Base-by-base conservation (phyloP, 92 coral and sea anemone genomes). In the Hydrozoanthus gracilis region DNA sequence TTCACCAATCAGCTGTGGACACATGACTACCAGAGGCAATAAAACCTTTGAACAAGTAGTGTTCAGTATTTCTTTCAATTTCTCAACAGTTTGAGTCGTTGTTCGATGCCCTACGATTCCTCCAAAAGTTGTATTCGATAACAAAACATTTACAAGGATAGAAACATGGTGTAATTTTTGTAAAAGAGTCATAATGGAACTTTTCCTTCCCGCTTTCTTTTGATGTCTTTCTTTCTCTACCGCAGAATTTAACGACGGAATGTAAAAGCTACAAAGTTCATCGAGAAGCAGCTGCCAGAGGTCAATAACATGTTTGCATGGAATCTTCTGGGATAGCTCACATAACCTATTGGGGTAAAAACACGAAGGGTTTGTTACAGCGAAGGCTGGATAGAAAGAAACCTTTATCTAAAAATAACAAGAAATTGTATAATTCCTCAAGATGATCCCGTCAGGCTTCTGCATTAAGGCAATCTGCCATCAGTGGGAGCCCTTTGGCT, bases 121-220 rank as follows among this genome's bases (percentile, higher is more conserved):
- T 51, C 93, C 98, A 66, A 94, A 84, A 7, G 94, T 79, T 58
- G 91, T 79, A 70, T 93, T 89, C 45, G 88, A 17, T 74, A 94
- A 49, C 86, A 94, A 91, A 4, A 79, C 71, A 61, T 85, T 73
- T 39, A 93, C 86, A 49, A 94, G 15, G 54, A 79, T 75, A n/a
- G 83, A 71, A 66, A 89, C 88, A 78, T 88, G 52, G 60, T 94
- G 93, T 17, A 92, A 60, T 11, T 76, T 35, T 48, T 74, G 12
- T 11, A 80, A 15, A 20, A 80, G 85, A 18, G 13, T 45, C 71
- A 4, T 20, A 4, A 45, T 35, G 46, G 18, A 18, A 15, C n/a
- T 80, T 18, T 39, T 65, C n/a, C 48, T 80, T 44, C 49, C 73
- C 8, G 11, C 6, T 61, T 9, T 61, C n/a, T n/a, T 44, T 62